Evolutionary conservation across 1,140 invertebrate species (phyloP).

Genomic region (Heliconius hewitsoni): DNA sequence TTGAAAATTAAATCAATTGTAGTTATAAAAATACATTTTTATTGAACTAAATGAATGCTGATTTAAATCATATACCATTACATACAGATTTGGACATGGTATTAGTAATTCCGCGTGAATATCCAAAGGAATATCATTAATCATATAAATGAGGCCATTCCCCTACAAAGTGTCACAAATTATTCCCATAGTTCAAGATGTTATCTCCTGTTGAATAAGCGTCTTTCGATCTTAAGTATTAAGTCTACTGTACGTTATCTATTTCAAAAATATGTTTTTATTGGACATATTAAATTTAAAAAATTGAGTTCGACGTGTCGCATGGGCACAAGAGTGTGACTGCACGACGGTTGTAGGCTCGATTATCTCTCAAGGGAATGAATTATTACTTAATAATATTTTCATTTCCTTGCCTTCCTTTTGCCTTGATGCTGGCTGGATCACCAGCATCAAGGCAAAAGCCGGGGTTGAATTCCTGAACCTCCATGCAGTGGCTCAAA

Average conservation of each 20-base stretch:
- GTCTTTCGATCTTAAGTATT: not conserved
- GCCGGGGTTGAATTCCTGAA: no score
- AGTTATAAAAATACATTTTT: not conserved
- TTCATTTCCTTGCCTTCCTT: no score
- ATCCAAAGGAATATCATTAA: slow-evolving; percentile 12
- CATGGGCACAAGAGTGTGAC: no score
- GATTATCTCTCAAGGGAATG: no score
- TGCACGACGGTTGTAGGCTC: no score
- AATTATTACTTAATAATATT: no score
- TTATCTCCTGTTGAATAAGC: slow-evolving; percentile 2
- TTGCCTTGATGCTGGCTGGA: no score
- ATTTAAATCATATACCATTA: not conserved
- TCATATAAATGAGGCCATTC: slow-evolving; percentile 6
- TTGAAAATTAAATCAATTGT: not conserved
- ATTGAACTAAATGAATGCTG: not conserved
- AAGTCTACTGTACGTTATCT: not conserved
- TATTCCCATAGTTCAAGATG: slow-evolving; percentile 12
- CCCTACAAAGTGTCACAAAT: slow-evolving; percentile 8
- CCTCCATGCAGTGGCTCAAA: no score
- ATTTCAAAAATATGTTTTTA: no score
- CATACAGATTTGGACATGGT: not conserved
- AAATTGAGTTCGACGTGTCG: no score
- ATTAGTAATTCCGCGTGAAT: not conserved
- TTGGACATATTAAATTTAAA: not conserved
- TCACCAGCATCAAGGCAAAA: no score